A percentile compares a stretch with the other conserved stretches of the same genome.
These are phyloP conservation scores for Stenodera caucasica DNA, from an alignment of 2,888 invertebrate genomes.

Conservation along the genomic window DNA sequence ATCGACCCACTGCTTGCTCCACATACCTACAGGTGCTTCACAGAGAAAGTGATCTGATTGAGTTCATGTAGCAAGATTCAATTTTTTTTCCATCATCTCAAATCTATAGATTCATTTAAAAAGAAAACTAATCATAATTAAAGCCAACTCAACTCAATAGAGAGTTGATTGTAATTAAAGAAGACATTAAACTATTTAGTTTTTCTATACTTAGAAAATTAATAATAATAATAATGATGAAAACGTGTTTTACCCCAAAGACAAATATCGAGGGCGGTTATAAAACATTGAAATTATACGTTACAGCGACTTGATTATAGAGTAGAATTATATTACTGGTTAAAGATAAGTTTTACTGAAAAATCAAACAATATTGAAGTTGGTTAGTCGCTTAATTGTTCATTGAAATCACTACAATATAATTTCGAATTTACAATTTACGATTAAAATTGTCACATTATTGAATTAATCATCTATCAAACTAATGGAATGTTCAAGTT, in stretches of 20 bases:
- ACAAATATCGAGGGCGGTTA: not conserved
- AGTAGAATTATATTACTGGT: not conserved
- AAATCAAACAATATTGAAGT: constrained; percentile 4
- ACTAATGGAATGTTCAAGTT: constrained; percentile 10
- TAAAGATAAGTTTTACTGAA: not conserved
- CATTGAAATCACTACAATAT: constrained; percentile 1
- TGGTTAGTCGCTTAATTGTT: not conserved
- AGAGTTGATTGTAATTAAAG: not conserved
- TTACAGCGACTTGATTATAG: not conserved
- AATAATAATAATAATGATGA: no score
- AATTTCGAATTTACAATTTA: no score
- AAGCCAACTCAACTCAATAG: no score
- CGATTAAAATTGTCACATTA: constrained; percentile 10
- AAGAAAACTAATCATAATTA: no score
- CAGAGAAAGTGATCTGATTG: constrained; percentile 47
- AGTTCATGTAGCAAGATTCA: not conserved
- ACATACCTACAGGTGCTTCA: constrained; percentile 47
- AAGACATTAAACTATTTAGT: no score
- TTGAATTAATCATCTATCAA: not conserved
- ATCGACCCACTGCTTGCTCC: constrained; percentile 40
- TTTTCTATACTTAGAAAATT: no score
- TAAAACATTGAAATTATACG: not conserved
- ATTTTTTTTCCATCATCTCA: no score
- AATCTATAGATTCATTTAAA: no score
- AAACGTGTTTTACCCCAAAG: not conserved